A percentile compares a stretch with the other conserved stretches of the same genome.
Evolutionary conservation across 2,888 invertebrate species (phyloP).

Genomic region (Dolomedes plantarius): DNA sequence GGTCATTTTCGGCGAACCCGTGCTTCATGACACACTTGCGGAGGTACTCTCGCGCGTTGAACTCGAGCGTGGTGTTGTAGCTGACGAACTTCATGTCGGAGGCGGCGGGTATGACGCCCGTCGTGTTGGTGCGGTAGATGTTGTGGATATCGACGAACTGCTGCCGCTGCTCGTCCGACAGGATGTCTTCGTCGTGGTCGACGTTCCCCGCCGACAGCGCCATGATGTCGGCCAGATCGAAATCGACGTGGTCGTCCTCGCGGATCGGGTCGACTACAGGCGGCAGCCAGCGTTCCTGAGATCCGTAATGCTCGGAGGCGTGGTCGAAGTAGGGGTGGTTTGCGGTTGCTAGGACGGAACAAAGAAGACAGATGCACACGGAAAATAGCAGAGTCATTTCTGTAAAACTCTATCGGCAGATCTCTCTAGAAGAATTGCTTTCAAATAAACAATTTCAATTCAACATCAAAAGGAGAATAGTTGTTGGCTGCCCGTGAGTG

Average conservation of each 20-base stretch:
- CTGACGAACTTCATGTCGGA: constrained; percentile 8
- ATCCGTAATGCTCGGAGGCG: no score
- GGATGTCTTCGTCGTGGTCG: neutral
- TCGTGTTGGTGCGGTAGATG: constrained; percentile 11
- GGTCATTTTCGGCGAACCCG: neutral
- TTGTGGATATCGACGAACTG: neutral
- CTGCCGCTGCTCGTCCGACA: constrained; percentile 8
- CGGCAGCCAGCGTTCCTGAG: no score
- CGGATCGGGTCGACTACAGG: neutral
- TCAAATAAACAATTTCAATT: no score
- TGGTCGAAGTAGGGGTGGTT: no score
- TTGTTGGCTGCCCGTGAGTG: no score
- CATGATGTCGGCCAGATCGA: constrained; percentile 28
- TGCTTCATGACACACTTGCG: constrained; percentile 3
- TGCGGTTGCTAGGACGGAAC: no score
- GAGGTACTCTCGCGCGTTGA: neutral
- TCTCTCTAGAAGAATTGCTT: no score
- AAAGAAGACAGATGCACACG: no score
- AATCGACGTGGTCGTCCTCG: constrained; percentile 29
- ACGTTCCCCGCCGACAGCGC: neutral
- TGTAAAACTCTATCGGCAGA: no score
- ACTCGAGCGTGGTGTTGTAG: constrained; percentile 32
- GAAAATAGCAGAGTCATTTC: no score
- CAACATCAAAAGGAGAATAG: no score
- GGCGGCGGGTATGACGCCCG: neutral